Evolutionary conservation across 2,888 invertebrate species (phyloP).

Genomic region (Limnephilus rhombicus): DNA sequence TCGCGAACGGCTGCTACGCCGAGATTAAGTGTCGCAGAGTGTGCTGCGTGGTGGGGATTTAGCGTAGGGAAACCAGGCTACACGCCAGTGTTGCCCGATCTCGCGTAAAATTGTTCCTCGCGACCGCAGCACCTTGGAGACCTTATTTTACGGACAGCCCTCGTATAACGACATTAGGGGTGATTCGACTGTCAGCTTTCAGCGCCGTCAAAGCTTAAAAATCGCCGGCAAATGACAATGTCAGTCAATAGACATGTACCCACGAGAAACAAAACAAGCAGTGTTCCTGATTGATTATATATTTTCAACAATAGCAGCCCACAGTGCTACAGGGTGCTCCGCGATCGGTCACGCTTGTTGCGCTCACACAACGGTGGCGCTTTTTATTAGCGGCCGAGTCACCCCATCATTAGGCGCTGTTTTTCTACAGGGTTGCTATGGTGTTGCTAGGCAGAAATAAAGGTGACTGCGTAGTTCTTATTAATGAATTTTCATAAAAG

Average conservation of each 20-base stretch:
- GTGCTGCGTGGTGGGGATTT: too few species aligned
- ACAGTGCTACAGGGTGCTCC: slow-evolving; percentile 21
- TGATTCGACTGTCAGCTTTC: neutral
- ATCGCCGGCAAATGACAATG: neutral
- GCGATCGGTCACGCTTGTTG: slow-evolving; percentile 48
- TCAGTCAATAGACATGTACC: neutral
- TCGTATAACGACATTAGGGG: neutral
- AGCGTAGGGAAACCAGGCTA: too few species aligned
- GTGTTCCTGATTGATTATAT: slow-evolving; percentile 28
- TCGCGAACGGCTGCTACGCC: too few species aligned
- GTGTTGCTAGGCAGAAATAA: neutral
- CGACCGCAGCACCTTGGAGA: too few species aligned
- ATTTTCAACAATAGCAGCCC: neutral
- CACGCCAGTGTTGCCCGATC: too few species aligned
- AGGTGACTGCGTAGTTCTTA: neutral
- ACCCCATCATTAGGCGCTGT: slow-evolving; percentile 48
- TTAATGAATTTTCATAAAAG: too few species aligned
- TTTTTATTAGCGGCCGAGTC: slow-evolving; percentile 53
- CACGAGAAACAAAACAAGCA: slow-evolving; percentile 13
- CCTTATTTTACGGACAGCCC: too few species aligned
- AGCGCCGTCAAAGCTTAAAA: neutral
- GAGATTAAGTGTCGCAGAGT: too few species aligned
- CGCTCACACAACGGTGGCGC: slow-evolving; percentile 45
- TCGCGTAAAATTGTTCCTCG: too few species aligned
- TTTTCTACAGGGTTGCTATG: neutral